phyloP scores from a whole-genome alignment of 2,888 invertebrate species.

The Coenonympha arcania region DNA sequence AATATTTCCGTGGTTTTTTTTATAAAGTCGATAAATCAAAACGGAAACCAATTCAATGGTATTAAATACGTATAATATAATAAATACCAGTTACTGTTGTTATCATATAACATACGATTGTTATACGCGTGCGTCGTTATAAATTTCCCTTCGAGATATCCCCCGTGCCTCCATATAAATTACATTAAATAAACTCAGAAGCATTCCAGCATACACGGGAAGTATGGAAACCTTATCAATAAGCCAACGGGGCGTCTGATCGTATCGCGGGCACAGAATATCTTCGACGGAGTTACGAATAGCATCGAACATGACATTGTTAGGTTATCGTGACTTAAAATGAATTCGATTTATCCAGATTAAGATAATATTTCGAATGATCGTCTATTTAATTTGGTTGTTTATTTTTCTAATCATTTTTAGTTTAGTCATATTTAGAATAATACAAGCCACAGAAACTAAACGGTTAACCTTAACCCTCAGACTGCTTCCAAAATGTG shows the following conservation, averaged over 20 bases:
- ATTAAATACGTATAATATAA: slow-evolving; percentile 19
- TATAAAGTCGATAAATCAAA: slow-evolving; percentile 3
- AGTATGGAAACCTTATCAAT: slow-evolving; percentile 72
- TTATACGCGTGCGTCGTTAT: slow-evolving; percentile 27
- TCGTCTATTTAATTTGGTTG: slow-evolving; percentile 20
- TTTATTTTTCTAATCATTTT: slow-evolving; percentile 13
- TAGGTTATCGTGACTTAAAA: slow-evolving; percentile 51
- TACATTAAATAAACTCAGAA: slow-evolving; percentile 67
- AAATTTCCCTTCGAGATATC: slow-evolving; percentile 29
- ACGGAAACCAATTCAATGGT: slow-evolving; percentile 9
- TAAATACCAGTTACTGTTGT: slow-evolving; percentile 24
- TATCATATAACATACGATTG: slow-evolving; percentile 27
- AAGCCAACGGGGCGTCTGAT: slow-evolving; percentile 70
- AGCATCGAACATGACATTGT: slow-evolving; percentile 49
- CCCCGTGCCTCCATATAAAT: slow-evolving; percentile 37
- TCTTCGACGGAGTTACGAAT: slow-evolving; percentile 54
- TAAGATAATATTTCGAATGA: slow-evolving; percentile 28
- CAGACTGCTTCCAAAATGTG: too few relatives aligned
- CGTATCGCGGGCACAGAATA: slow-evolving; percentile 59
- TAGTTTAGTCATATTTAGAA: background rate
- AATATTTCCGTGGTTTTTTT: background rate
- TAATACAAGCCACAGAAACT: too few relatives aligned
- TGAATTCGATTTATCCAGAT: slow-evolving; percentile 35
- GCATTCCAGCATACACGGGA: slow-evolving; percentile 67
- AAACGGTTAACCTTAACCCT: too few relatives aligned